Percentiles rank a stretch among this genome's conserved stretches.
phyloP scores from a whole-genome alignment of 2,113 vertebrate species.

The Perccottus glenii region DNA sequence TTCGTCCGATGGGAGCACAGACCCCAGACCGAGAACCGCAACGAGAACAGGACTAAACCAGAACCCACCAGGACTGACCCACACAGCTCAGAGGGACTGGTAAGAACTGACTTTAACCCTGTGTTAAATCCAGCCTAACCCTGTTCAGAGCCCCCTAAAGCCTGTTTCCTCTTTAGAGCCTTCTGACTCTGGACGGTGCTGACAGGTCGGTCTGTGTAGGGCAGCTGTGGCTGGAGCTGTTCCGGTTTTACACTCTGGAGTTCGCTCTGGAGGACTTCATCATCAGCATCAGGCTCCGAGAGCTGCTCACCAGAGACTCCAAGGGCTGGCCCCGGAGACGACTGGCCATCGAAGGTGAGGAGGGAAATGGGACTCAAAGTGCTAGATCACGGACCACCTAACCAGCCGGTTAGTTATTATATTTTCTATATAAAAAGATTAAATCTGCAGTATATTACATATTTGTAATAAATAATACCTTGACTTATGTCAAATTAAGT shows the following conservation, averaged over 20 bases:
- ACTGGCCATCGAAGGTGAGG: slow-evolving; percentile 95
- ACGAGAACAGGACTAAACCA: slow-evolving; percentile 74
- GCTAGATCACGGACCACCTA: too few species aligned
- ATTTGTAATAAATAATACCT: too few species aligned
- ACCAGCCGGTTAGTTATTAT: too few species aligned
- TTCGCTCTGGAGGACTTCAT: slow-evolving; percentile 95
- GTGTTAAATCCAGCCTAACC: too few species aligned
- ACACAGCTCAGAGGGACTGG: slow-evolving; percentile 82
- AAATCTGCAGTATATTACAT: too few species aligned
- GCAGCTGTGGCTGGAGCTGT: slow-evolving; percentile 94
- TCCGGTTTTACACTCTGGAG: slow-evolving; percentile 98
- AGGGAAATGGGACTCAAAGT: too few species aligned
- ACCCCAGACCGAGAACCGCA: slow-evolving; percentile 81
- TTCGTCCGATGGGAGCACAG: slow-evolving; percentile 93
- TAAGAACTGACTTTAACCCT: slow-evolving; percentile 67
- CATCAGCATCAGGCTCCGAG: slow-evolving; percentile 93
- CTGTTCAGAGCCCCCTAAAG: not conserved
- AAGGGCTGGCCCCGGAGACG: slow-evolving; percentile 98
- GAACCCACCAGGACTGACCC: slow-evolving; percentile 81
- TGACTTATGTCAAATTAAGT: too few species aligned
- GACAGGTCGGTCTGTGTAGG: slow-evolving; percentile 80
- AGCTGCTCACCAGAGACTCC: slow-evolving; percentile 89
- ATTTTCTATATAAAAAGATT: too few species aligned
- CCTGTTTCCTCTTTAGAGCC: slow-evolving; percentile 73
- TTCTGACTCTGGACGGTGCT: slow-evolving; percentile 81